Base-by-base conservation (phyloP, 2,797 vertebrate species). In the Microctenopoma steveboyesi region DNA sequence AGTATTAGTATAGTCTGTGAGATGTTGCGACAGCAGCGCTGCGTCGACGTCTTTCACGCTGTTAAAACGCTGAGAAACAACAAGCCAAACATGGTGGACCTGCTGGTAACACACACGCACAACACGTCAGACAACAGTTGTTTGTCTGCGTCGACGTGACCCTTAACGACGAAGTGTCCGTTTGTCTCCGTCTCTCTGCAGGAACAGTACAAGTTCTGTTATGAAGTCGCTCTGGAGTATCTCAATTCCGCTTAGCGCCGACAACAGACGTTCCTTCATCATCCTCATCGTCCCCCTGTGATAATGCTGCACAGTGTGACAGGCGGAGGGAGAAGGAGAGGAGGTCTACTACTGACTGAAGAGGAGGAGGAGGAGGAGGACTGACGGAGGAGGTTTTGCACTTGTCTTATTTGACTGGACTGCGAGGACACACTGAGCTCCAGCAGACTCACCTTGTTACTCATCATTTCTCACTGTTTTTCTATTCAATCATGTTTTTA, bases 191-290 rank as follows among this genome's bases (percentile, higher is more conserved):
- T 83, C 22, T 81, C 1, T 81, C 49, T 9, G 59, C 88, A 98
- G 97, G 97, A 99, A 88, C 97, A 99, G 84, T 98, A 99, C 78
- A 98, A 98, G 92, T 99, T 99, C 94, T 99, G 97, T 89, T 99
- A 99, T 7, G 97, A 99, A 92, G 97, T 98, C 48, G 96, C 97
- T 85, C 93, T 98, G 92, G 97, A 99, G 86, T 98, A 97, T 92
- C 95, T 99, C 90, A 98, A 96, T 90, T 96, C 96, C 57, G 95
- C 95, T 86, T 98, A 96, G 94, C 46, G 55, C 48, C 48, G 28
- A 33, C 61, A 0, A 12, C 3, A 59, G 52, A 55, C 3, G 0
- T n/a, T 57, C 45, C 45, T 57, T 56, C 74, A 25, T 46, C 74
- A 4, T 69, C 39, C 5, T 69, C 50, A 6, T 43, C 33, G 55